Evolutionary conservation across 2,113 vertebrate genomes (phyloP), one percentile per base, ranked within the genome.

Genomic region (Oryzias woworae): DNA sequence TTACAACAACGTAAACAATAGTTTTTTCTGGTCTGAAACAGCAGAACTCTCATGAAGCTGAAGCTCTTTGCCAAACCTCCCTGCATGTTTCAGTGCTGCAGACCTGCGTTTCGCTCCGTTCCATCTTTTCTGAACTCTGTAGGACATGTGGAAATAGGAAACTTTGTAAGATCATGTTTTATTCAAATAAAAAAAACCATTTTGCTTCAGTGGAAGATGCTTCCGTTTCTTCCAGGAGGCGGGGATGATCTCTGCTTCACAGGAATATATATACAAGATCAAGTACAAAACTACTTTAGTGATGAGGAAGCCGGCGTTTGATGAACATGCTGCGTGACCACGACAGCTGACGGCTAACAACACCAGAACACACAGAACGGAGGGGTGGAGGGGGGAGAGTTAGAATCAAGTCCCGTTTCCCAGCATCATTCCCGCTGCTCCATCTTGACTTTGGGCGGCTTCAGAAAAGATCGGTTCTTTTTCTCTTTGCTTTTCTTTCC

Each of bases 401-500:
- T 53, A 60, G 71, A 50, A 50, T 57, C 22, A 64, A 83, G 77
- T 81, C 66, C 75, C 44, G 45, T 55, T 81, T 76, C 44, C 18
- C 47, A 18, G 28, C 67, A 66, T 92, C 80, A 91, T 74, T 92
- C 92, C 62, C 90, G 81, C 88, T 99, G 96, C 71, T 99, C 97
- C 97, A 99, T 99, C 90, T 99, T 99, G 81, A 99, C 97, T 94
- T 99, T 99, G 0, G 97, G 97, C 44, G 97, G 97, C 86, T 98
- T 96, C 72, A 99, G 93, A 88, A 99, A 99, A 69, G 97, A 95
- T 62, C 96, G 91, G 69, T 95, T 94, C 83, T 98, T 98, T 91
- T 99, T 98, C 85, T 97, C 95, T 81, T 99, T 98, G 81, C 91
- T 96, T 51, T 99, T 96, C 53, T 99, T 99, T 31, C 95, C 95